Conservation (phyloP, 2,113 vertebrate species). For the Aegotheles bennettii region DNA sequence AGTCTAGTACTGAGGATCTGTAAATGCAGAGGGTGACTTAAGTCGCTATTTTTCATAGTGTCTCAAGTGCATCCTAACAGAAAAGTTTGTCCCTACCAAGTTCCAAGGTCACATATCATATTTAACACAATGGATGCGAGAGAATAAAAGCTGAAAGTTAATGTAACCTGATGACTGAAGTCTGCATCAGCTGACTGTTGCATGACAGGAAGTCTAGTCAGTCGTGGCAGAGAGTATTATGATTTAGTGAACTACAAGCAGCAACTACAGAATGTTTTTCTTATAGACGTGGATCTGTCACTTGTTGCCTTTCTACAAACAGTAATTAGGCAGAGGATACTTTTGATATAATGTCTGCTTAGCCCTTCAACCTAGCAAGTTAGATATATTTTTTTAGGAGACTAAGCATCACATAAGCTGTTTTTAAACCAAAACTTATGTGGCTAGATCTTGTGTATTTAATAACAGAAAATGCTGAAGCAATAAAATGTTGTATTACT, state of each 20-base stretch:
- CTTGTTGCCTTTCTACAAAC: not conserved
- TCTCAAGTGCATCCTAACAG: not conserved
- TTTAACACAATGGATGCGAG: not conserved
- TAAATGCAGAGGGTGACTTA: not conserved
- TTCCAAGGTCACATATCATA: not conserved
- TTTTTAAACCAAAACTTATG: not conserved
- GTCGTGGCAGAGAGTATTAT: fast-evolving
- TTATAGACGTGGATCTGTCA: fast-evolving
- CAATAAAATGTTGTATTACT: not conserved
- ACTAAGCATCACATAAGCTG: not conserved
- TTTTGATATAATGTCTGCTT: not conserved
- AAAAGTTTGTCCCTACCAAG: not conserved
- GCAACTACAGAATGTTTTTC: not conserved
- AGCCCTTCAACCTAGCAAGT: not conserved
- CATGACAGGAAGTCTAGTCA: not conserved
- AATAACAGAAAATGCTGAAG: not conserved
- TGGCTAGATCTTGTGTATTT: not conserved
- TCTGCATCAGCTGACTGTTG: not conserved
- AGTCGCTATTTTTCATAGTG: not conserved
- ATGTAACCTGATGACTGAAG: not conserved
- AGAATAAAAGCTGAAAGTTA: not conserved
- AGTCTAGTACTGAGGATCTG: not conserved
- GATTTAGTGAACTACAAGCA: not conserved
- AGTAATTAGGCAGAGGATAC: not conserved
- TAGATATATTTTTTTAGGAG: not conserved